Base-by-base conservation (phyloP, 1,140 invertebrate genomes). In the Nautilus pompilius region DNA sequence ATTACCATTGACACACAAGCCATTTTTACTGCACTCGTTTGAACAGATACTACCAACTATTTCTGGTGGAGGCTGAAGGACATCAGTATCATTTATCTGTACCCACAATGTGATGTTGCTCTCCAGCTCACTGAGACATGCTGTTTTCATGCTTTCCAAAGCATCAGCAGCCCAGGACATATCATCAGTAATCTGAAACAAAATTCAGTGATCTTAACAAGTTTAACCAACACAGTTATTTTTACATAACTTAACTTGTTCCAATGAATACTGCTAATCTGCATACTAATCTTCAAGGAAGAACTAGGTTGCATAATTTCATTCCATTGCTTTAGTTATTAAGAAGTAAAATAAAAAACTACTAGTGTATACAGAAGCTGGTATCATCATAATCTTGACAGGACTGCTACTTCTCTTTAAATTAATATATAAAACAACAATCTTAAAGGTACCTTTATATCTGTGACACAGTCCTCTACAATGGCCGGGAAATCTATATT, bases 371-470 rank as follows among this genome's bases (percentile, higher is more conserved):
- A n/a, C n/a, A n/a, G n/a, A n/a, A n/a, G n/a, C n/a, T n/a, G n/a
- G n/a, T n/a, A n/a, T n/a, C 36, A 8, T 41, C n/a, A n/a, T 10
- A 8, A 41, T 41, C n/a, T 41, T n/a, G n/a, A 41, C 8, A 41
- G 36, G 8, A 41, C n/a, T 8, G 8, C 8, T 8, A 41, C 36
- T n/a, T n/a, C 8, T 10, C 36, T n/a, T 41, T n/a, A 41, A 10
- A 10, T n/a, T n/a, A 41, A 41, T 10, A n/a, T 8, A 10, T n/a
- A 41, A 41, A n/a, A 41, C 8, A 8, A 10, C 36, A n/a, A 10
- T n/a, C n/a, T 41, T 10, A 22, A 58, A 66, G 41, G 65, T 61
- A 76, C 74, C 62, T 69, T 60, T 4, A 76, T 72, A 41, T 76
- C 74, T 20, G 61, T 58, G 3, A 69, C 58, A 63, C 74, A 76